Conservation (phyloP, 2,888 invertebrate genomes). For the Rhopalosiphum nymphaeae region DNA sequence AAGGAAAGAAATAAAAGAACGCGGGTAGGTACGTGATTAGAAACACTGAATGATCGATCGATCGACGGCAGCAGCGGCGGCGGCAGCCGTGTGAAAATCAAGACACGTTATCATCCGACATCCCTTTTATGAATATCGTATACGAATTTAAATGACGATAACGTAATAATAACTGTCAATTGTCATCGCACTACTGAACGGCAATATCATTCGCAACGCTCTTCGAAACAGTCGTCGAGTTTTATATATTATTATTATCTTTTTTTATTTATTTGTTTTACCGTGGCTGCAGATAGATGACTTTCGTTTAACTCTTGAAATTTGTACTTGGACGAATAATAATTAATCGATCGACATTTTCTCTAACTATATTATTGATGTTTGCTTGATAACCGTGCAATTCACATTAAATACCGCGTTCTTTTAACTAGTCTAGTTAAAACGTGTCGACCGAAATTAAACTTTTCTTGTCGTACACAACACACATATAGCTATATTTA, state of each 20-base stretch:
- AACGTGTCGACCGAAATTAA: not conserved
- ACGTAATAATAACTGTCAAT: constrained; percentile 37
- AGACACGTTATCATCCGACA: not conserved
- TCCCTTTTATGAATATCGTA: constrained; percentile 20
- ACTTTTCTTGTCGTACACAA: not conserved
- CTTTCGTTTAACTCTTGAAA: not conserved
- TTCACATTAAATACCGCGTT: not conserved
- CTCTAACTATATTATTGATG: not conserved
- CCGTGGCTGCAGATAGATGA: not conserved
- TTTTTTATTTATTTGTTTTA: not conserved
- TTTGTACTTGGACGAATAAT: not conserved
- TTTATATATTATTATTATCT: not conserved
- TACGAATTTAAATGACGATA: constrained; percentile 32
- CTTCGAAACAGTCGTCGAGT: not conserved
- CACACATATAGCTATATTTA: not conserved
- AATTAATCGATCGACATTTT: not conserved
- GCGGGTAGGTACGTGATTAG: constrained; percentile 49
- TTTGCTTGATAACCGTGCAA: not conserved
- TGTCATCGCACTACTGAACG: constrained; percentile 2
- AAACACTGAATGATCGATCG: constrained; percentile 54
- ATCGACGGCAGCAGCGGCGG: not conserved
- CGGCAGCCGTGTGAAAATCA: constrained; percentile 56
- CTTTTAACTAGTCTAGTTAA: not conserved
- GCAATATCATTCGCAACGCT: not conserved
- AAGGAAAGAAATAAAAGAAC: not conserved